Evolutionary conservation across 2,888 invertebrate genomes (phyloP), one percentile per base, ranked within the genome.

Genomic region (Phengaris alcon): DNA sequence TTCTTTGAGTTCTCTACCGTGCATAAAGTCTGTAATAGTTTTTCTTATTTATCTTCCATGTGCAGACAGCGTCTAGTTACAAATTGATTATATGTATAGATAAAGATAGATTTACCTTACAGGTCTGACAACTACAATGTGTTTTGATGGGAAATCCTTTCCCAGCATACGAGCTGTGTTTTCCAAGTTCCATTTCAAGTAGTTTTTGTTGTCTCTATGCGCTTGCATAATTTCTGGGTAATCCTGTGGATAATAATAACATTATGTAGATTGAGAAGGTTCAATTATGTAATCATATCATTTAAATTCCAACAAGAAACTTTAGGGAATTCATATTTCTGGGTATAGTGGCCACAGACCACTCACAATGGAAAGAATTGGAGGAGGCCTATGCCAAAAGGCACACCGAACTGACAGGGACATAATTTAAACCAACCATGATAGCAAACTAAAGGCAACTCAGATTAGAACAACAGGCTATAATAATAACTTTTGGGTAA

Each of bases 181-280:
- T 86, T 98, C 97, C 78, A 98, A 90, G 89, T 97, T 97, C 96
- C 97, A 98, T 80, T 95, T 94, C 79, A 95, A 86, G 86, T 97
- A 97, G 82, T 95, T 94, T 80, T 95, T 94, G 88, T 97, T 96
- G 83, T 97, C 97, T 54, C 96, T 93, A 85, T 97, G 96, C 52
- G 94, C 93, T 82, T 95, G 94, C 98, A 98, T 98, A 84, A 95
- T 95, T 87, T 97, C 97, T 46, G 95, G 95, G 85, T 97, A 97
- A 87, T 97, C 97, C 97, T 97, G 85, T 8, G 87, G 82, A 76
- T 76, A 77, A 70, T 68, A 48, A 15, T 6, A 52, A 6, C 9
- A 51, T 55, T 22, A n/a, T 12, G 35, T 10, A 12, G 3, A 46
- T 44, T 9, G 9, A 3, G 7, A 72, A 46, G 2, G 22, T 69